phyloP scores from a whole-genome alignment of 2,797 vertebrate genomes.

The Hyperoplus immaculatus region DNA sequence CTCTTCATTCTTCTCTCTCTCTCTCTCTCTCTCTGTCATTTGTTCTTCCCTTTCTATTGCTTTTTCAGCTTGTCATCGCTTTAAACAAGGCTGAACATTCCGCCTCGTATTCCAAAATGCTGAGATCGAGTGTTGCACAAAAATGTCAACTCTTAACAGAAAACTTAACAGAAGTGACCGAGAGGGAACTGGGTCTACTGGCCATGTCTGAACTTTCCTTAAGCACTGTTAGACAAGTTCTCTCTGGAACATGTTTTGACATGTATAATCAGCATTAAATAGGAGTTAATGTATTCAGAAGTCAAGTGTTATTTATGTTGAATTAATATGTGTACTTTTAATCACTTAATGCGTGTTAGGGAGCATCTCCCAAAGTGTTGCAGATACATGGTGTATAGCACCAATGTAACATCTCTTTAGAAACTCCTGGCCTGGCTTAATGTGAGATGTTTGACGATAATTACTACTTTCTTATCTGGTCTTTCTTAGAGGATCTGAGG shows the following conservation, averaged over 20 bases:
- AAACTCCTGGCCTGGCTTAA: slow-evolving; percentile 39
- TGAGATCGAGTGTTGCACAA: slow-evolving; percentile 11
- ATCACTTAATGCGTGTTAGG: neutral
- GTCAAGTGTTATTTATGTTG: too few species aligned
- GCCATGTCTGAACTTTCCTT: neutral
- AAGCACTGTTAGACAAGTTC: neutral
- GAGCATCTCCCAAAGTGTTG: neutral
- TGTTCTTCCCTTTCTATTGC: neutral
- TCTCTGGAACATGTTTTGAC: slow-evolving; percentile 2
- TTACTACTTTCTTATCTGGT: slow-evolving; percentile 63
- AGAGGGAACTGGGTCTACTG: neutral
- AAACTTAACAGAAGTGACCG: neutral
- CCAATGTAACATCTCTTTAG: slow-evolving; percentile 18
- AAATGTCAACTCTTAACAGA: slow-evolving; percentile 23
- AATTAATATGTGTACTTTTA: neutral
- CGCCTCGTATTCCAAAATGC: slow-evolving; percentile 31
- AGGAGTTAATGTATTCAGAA: neutral
- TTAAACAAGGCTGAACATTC: slow-evolving; percentile 39
- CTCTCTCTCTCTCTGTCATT: neutral
- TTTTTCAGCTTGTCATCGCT: slow-evolving; percentile 58
- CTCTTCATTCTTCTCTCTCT: slow-evolving; percentile 15
- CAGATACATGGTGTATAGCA: slow-evolving; percentile 12
- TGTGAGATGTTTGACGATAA: slow-evolving; percentile 59
- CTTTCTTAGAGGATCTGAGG: slow-evolving; percentile 60
- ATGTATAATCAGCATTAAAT: neutral